Percentiles rank a stretch among this genome's conserved stretches.
Conservation (phyloP, 1,140 invertebrate genomes). For the Drosophila guanche region DNA sequence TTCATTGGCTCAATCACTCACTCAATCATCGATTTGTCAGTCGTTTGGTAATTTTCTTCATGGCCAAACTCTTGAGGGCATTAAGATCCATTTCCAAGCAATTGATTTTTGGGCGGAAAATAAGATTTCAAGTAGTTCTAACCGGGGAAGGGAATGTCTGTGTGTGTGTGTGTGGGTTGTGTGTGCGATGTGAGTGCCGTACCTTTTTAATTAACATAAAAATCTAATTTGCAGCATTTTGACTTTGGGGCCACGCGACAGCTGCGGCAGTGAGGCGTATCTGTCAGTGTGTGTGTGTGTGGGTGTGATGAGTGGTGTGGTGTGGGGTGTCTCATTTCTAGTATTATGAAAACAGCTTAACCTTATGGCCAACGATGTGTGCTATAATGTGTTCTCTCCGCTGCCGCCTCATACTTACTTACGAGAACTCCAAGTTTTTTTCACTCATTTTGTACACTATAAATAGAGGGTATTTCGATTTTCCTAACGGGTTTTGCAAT, state of each 20-base stretch:
- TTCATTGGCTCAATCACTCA: conserved; percentile 31
- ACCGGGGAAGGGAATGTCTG: not conserved
- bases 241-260: conserved; percentile 39
- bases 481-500: too few relatives aligned
- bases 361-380: conserved; percentile 81
- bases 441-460: not conserved
- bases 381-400: conserved; percentile 51
- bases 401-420: not conserved
- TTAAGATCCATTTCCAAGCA: conserved; percentile 48
- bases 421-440: not conserved
- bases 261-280: conserved; percentile 8
- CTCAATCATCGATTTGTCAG: conserved; percentile 49
- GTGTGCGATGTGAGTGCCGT: conserved; percentile 20
- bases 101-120: conserved; percentile 37
- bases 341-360: conserved; percentile 78
- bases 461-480: too few relatives aligned
- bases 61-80: conserved; percentile 16
- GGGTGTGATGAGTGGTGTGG: conserved; percentile 13
- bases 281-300: conserved; percentile 10
- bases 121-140: conserved; percentile 11
- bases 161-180: conserved; percentile 7
- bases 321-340: not conserved
- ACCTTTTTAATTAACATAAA: conserved; percentile 81
- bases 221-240: conserved; percentile 78
- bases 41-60: conserved; percentile 16